Conservation (phyloP, 2,888 invertebrate species). For the Andrena marginata region DNA sequence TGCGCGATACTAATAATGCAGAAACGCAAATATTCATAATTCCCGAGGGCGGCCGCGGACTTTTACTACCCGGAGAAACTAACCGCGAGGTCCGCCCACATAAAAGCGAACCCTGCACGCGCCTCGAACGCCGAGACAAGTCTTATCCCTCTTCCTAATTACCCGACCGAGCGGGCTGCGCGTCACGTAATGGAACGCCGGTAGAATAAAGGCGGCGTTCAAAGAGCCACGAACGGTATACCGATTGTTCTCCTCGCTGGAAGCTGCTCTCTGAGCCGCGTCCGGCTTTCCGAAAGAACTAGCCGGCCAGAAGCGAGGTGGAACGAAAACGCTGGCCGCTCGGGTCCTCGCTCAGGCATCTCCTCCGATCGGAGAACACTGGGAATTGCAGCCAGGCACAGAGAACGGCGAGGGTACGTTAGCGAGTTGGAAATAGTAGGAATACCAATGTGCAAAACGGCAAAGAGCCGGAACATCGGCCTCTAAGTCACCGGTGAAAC, state of each 20-base stretch:
- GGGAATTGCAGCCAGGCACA: constrained; percentile 60
- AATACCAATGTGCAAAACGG: constrained; percentile 76
- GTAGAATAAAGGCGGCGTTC: neutral
- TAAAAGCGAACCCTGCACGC: neutral
- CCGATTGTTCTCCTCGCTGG: neutral
- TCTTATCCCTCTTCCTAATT: constrained; percentile 16
- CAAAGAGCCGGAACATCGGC: constrained; percentile 45
- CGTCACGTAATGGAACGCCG: neutral
- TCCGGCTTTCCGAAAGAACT: constrained; percentile 21
- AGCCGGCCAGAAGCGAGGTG: constrained; percentile 43
- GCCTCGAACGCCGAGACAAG: neutral
- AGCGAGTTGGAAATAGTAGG: constrained; percentile 66
- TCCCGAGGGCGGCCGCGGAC: too few species aligned
- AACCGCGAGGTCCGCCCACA: too few species aligned
- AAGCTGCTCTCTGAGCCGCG: neutral
- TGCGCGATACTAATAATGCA: too few species aligned
- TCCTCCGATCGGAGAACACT: constrained; percentile 41
- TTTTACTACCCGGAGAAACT: too few species aligned
- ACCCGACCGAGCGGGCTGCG: neutral
- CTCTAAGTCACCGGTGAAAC: constrained; percentile 47
- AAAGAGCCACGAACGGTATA: neutral
- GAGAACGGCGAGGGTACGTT: constrained; percentile 16
- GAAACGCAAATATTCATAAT: too few species aligned
- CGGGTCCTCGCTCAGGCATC: too few species aligned
- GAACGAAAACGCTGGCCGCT: constrained; percentile 40